Percentiles rank a stretch among this genome's conserved stretches.
Evolutionary conservation across 2,797 vertebrate genomes (phyloP).

Genomic region (Hemibagrus guttatus): DNA sequence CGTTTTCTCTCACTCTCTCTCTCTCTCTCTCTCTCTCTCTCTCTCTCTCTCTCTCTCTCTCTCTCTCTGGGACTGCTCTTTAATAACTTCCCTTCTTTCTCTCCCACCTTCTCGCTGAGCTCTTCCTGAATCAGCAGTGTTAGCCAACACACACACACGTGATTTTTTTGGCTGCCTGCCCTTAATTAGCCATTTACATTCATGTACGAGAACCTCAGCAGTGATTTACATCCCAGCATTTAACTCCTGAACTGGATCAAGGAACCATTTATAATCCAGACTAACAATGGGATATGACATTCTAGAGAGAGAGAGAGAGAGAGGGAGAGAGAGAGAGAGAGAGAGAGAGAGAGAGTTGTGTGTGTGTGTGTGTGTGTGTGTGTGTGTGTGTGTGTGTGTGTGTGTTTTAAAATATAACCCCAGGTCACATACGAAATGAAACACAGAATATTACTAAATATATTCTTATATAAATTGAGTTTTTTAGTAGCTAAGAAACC

Average conservation of each 20-base stretch:
- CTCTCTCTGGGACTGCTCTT: constrained; percentile 1
- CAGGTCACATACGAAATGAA: background rate
- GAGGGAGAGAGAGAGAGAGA: background rate
- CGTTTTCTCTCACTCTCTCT: too few species aligned
- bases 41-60: background rate
- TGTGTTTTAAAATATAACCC: background rate
- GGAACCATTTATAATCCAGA: constrained; percentile 1
- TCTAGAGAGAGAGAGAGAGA: background rate
- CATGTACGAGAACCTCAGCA: background rate
- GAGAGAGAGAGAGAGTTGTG: background rate
- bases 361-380: background rate
- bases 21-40: background rate
- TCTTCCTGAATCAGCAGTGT: constrained; percentile 44
- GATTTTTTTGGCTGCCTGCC: constrained; percentile 16
- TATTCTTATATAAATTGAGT: background rate
- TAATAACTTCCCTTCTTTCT: constrained; percentile 15
- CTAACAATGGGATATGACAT: constrained; percentile 3
- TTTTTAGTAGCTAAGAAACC: background rate
- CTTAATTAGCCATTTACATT: constrained; percentile 36
- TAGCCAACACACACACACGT: constrained; percentile 32
- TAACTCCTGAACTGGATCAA: background rate
- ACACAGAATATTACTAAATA: background rate
- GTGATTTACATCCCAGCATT: constrained; percentile 32
- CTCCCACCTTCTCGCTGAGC: background rate
- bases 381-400: background rate